Conservation (phyloP, 2,113 vertebrate genomes). For the Semicossyphus pulcher region DNA sequence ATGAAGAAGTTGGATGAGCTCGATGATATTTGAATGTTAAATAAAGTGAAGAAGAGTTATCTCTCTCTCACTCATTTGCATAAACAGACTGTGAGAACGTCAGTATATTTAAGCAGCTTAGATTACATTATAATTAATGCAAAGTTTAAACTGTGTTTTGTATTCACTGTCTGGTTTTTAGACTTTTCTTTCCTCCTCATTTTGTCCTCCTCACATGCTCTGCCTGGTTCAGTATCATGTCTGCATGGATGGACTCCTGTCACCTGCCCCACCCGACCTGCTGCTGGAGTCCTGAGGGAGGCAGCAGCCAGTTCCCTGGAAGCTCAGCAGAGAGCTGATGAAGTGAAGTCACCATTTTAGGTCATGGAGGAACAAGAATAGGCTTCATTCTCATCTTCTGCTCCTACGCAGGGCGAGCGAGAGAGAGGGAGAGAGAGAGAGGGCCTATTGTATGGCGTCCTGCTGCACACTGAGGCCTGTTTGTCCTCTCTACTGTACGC, state of each 20-base stretch:
- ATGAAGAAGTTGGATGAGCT: background rate
- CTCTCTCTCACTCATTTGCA: slow-evolving; percentile 16
- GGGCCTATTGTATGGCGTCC: slow-evolving; percentile 52
- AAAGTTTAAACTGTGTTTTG: no score
- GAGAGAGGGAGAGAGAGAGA: slow-evolving; percentile 11
- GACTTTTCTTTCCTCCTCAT: background rate
- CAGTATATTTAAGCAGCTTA: background rate
- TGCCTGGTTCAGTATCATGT: background rate
- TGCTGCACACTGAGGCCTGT: slow-evolving; percentile 39
- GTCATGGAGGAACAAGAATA: slow-evolving; percentile 74
- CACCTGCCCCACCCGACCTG: slow-evolving; percentile 52
- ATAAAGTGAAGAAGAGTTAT: background rate
- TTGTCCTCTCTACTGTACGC: slow-evolving; percentile 54
- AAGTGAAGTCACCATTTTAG: slow-evolving; percentile 79
- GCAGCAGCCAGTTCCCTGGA: slow-evolving; percentile 38
- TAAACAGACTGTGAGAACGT: background rate
- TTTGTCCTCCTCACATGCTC: background rate
- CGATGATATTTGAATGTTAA: slow-evolving; percentile 49
- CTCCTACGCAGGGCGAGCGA: slow-evolving; percentile 46
- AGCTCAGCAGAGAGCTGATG: slow-evolving; percentile 56
- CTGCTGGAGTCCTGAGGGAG: slow-evolving; percentile 1
- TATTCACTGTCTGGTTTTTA: no score
- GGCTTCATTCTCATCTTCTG: slow-evolving; percentile 69
- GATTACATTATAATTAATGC: no score
- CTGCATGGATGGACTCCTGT: background rate